A percentile compares a stretch with the other conserved stretches of the same genome.
Evolutionary conservation across 2,888 invertebrate genomes (phyloP).

Genomic region (Lasioglossum figueresi): DNA sequence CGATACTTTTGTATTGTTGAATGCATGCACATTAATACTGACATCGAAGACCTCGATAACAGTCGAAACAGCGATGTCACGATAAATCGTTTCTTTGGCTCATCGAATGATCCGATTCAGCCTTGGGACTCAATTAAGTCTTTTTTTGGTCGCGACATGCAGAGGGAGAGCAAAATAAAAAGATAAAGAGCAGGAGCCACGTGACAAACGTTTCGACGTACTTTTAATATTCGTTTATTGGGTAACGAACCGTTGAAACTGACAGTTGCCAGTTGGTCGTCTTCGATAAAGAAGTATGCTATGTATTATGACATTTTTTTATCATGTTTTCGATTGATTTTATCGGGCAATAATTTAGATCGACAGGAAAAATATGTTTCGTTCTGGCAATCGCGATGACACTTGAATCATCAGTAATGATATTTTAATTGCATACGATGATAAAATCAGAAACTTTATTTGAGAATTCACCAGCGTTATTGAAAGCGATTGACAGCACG

Average conservation of each 20-base stretch:
- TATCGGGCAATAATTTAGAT: neutral
- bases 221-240: slow-evolving; percentile 2
- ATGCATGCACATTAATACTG: slow-evolving; percentile 16
- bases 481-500: neutral
- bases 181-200: neutral
- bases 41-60: neutral
- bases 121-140: slow-evolving; percentile 50
- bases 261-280: neutral
- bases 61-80: slow-evolving; percentile 15
- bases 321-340: neutral
- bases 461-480: neutral
- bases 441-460: neutral
- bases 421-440: neutral
- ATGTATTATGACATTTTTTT: neutral
- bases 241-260: neutral
- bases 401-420: neutral
- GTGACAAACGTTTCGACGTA: slow-evolving; percentile 19
- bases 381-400: neutral
- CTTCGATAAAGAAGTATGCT: neutral
- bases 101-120: slow-evolving; percentile 46
- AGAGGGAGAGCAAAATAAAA: slow-evolving; percentile 27
- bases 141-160: slow-evolving; percentile 34
- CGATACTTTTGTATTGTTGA: slow-evolving; percentile 15
- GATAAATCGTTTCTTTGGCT: slow-evolving; percentile 45
- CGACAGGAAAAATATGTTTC: neutral